phyloP scores from a whole-genome alignment of 2,113 vertebrate genomes.

The Sturnus vulgaris region DNA sequence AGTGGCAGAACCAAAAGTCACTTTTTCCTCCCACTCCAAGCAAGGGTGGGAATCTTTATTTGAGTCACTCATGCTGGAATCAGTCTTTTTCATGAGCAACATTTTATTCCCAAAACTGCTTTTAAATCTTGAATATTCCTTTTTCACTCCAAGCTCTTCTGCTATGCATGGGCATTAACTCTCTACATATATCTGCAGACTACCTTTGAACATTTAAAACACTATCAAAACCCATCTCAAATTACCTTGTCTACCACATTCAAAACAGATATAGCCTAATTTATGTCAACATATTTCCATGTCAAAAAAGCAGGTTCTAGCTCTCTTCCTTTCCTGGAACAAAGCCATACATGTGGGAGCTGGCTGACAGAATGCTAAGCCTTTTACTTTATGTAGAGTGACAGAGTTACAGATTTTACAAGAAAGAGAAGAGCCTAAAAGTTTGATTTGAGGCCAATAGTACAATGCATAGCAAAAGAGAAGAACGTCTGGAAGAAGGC shows the following conservation, averaged over 20 bases:
- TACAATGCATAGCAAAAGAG: background rate
- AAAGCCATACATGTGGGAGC: background rate
- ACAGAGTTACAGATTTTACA: slow-evolving; percentile 23
- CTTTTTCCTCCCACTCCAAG: background rate
- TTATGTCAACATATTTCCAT: background rate
- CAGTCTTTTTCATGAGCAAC: background rate
- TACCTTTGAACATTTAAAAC: background rate
- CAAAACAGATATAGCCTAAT: background rate
- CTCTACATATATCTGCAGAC: background rate
- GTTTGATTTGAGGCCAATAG: slow-evolving; percentile 30
- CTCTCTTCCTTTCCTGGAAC: background rate
- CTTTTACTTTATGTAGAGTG: background rate
- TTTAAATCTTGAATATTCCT: background rate
- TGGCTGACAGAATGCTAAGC: background rate
- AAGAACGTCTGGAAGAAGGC: slow-evolving; percentile 1
- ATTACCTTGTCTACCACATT: background rate
- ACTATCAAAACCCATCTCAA: background rate
- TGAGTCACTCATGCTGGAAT: background rate
- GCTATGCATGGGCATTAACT: background rate
- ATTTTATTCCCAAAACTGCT: background rate
- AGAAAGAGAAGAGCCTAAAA: background rate
- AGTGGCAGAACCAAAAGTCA: background rate
- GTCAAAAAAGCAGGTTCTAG: background rate
- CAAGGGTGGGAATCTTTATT: background rate
- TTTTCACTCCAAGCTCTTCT: background rate